Percentiles rank a stretch among this genome's conserved stretches.
These are phyloP conservation scores for Peucedramus taeniatus DNA, from an alignment of 2,113 vertebrate species.

Conservation along the genomic window DNA sequence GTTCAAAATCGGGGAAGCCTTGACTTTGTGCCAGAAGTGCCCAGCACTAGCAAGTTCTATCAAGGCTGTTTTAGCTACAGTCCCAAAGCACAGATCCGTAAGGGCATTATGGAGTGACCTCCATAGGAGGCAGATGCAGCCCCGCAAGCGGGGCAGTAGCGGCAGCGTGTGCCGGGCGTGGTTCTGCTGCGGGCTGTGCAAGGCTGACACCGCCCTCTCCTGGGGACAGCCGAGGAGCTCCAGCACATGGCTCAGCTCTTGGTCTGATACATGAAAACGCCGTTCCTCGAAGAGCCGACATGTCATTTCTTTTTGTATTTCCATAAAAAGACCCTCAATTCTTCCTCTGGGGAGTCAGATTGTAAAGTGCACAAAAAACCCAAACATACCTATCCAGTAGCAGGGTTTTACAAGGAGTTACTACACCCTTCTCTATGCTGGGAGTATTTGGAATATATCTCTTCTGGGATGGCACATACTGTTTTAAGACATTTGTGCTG, in stretches of 20 bases:
- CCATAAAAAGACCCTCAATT: not conserved
- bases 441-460: not conserved
- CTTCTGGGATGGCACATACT: not conserved
- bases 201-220: constrained; percentile 7
- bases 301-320: not conserved
- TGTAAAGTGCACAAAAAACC: not conserved
- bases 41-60: not conserved
- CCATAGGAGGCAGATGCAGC: fast-evolving
- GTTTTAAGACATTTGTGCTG: not conserved
- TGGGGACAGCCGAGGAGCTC: not conserved
- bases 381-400: not conserved
- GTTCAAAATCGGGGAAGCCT: not conserved
- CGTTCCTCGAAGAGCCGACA: fast-evolving
- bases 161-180: not conserved
- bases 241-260: fast-evolving
- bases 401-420: not conserved
- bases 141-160: fast-evolving
- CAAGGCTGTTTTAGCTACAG: fast-evolving
- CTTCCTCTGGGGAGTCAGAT: not conserved
- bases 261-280: fast-evolving
- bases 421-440: fast-evolving
- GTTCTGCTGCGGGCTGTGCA: not conserved
- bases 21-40: not conserved
- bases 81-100: fast-evolving
- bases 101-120: fast-evolving